A percentile compares a stretch with the other conserved stretches of the same genome.
Conservation (phyloP, 2,888 invertebrate species). For the Cataglyphis rosenhaueri region DNA sequence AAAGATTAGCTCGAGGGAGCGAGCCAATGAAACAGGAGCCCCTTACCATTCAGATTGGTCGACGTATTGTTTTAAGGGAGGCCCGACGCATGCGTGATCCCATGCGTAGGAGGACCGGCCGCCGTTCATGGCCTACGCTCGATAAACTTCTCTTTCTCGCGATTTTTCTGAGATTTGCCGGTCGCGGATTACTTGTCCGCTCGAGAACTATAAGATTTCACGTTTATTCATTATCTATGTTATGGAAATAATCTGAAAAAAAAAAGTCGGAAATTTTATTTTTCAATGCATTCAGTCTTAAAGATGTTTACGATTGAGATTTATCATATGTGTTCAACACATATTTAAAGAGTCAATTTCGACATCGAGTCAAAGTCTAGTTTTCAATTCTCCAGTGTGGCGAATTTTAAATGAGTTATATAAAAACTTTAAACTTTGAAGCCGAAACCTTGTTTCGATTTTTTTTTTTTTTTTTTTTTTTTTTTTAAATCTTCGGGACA, state of each 20-base stretch:
- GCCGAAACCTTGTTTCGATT: not conserved
- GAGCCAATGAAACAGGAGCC: slow-evolving; percentile 82
- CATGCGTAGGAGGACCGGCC: slow-evolving; percentile 83
- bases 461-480: not conserved
- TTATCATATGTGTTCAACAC: not conserved
- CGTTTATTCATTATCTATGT: not conserved
- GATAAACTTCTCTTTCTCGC: slow-evolving; percentile 12
- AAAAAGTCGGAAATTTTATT: not conserved
- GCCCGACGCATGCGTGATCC: slow-evolving; percentile 82
- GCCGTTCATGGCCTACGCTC: slow-evolving; percentile 69
- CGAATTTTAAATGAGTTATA: not conserved
- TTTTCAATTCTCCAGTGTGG: not conserved
- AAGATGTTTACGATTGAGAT: not conserved
- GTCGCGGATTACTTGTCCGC: not conserved
- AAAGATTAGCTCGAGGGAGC: slow-evolving; percentile 81
- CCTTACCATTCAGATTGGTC: slow-evolving; percentile 85
- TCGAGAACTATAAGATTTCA: not conserved
- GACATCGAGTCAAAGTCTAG: not conserved
- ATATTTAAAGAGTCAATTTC: not conserved
- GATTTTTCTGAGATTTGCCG: slow-evolving; percentile 13
- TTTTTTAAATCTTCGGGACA: not conserved
- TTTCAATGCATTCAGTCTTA: not conserved
- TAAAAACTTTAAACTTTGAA: not conserved
- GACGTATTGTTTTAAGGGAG: slow-evolving; percentile 84
- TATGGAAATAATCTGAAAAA: not conserved